phyloP scores from a whole-genome alignment of 2,113 vertebrate species.

The Brachionichthys hirsutus region DNA sequence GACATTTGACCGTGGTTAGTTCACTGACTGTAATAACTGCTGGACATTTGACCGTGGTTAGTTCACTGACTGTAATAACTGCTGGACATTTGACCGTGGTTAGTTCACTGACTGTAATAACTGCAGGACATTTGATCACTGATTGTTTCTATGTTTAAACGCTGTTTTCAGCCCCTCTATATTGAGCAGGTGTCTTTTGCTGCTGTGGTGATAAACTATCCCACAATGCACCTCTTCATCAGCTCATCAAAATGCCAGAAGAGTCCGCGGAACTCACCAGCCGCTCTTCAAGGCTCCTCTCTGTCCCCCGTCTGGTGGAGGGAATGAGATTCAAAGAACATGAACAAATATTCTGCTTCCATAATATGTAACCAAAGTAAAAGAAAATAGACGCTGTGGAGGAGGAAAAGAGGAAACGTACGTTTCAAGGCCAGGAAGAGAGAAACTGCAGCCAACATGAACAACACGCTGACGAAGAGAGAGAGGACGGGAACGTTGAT shows the following conservation, averaged over 20 bases:
- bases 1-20: no score
- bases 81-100: no score
- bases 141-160: neutral
- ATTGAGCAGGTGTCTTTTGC: neutral
- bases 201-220: neutral
- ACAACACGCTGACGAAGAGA: conserved; percentile 67
- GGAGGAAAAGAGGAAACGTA: conserved; percentile 27
- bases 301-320: conserved; percentile 59
- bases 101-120: no score
- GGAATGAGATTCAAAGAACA: neutral
- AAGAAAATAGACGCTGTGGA: neutral
- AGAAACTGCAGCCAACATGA: conserved; percentile 54
- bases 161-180: no score
- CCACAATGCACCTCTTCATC: neutral
- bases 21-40: no score
- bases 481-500: conserved; percentile 74
- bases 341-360: neutral
- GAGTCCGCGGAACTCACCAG: conserved; percentile 65
- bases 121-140: no score
- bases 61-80: no score
- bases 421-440: conserved; percentile 71
- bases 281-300: conserved; percentile 52
- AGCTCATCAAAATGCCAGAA: neutral
- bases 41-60: no score
- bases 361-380: neutral